Conservation (phyloP, 2,888 invertebrate species). For the Macaria notata region DNA sequence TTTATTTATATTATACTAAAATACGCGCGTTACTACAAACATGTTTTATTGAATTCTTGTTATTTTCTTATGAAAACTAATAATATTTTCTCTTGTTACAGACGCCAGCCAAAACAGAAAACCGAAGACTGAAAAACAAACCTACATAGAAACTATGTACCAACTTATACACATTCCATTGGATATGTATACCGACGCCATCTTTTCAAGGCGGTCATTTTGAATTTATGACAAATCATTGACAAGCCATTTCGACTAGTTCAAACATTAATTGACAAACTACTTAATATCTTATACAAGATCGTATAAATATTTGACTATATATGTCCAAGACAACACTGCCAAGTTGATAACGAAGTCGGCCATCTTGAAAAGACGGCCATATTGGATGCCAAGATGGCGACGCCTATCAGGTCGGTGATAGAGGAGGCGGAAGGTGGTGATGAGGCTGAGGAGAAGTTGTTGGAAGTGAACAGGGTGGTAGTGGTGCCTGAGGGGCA, state of each 20-base stretch:
- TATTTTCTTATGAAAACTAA: neutral
- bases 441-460: conserved; percentile 66
- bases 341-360: too few species aligned
- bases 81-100: conserved; percentile 23
- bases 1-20: too few species aligned
- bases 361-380: conserved; percentile 15
- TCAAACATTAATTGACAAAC: too few species aligned
- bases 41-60: neutral
- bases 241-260: too few species aligned
- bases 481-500: conserved; percentile 43
- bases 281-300: too few species aligned
- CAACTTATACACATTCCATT: conserved; percentile 32
- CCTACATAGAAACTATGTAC: conserved; percentile 33
- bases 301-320: too few species aligned
- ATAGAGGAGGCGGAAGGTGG: conserved; percentile 48
- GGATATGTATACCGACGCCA: conserved; percentile 2
- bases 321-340: too few species aligned
- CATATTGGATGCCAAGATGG: conserved; percentile 53
- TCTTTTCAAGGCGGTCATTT: too few species aligned
- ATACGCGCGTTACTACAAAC: neutral
- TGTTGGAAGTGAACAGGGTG: conserved; percentile 53
- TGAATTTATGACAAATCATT: too few species aligned
- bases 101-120: conserved; percentile 36
- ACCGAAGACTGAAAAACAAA: conserved; percentile 31
- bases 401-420: conserved; percentile 48